Conservation (phyloP, 2,797 vertebrate genomes). For the Chelidonichthys spinosus region DNA sequence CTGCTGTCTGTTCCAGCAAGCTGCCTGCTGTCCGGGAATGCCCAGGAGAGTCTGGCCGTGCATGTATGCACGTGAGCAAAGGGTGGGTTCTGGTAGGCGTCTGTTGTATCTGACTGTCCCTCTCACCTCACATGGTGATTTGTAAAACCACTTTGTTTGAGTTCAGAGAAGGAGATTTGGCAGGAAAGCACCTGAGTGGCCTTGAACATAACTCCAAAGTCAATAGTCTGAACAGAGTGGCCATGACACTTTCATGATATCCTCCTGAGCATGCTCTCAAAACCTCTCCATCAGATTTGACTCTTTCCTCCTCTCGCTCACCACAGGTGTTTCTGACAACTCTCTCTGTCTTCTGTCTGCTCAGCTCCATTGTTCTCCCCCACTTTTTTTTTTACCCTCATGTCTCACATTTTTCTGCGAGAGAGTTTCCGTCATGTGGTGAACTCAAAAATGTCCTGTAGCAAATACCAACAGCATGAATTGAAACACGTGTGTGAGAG, state of each 20-base stretch:
- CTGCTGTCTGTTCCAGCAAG: slow-evolving; percentile 64
- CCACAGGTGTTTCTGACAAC: slow-evolving; percentile 63
- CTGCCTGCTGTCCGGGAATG: slow-evolving; percentile 47
- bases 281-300: slow-evolving; percentile 45
- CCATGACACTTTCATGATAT: slow-evolving; percentile 73
- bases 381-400: slow-evolving; percentile 38
- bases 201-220: slow-evolving; percentile 84
- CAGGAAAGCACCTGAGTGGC: slow-evolving; percentile 70
- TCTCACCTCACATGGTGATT: slow-evolving; percentile 61
- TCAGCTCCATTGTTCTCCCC: slow-evolving; percentile 18
- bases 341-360: slow-evolving; percentile 58
- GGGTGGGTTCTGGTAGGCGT: slow-evolving; percentile 8
- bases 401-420: slow-evolving; percentile 43
- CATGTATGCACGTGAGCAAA: slow-evolving; percentile 23
- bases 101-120: slow-evolving; percentile 20
- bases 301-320: slow-evolving; percentile 36
- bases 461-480: slow-evolving; percentile 56
- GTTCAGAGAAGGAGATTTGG: slow-evolving; percentile 76
- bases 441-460: slow-evolving; percentile 41
- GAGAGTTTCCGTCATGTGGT: slow-evolving; percentile 35
- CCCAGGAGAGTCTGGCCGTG: slow-evolving; percentile 44
- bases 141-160: slow-evolving; percentile 76
- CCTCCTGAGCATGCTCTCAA: slow-evolving; percentile 61
- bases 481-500: slow-evolving; percentile 29
- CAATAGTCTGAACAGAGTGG: slow-evolving; percentile 69